A percentile compares a stretch with the other conserved stretches of the same genome.
phyloP scores from a whole-genome alignment of 2,888 invertebrate genomes.

The Drosophila percnosoma region DNA sequence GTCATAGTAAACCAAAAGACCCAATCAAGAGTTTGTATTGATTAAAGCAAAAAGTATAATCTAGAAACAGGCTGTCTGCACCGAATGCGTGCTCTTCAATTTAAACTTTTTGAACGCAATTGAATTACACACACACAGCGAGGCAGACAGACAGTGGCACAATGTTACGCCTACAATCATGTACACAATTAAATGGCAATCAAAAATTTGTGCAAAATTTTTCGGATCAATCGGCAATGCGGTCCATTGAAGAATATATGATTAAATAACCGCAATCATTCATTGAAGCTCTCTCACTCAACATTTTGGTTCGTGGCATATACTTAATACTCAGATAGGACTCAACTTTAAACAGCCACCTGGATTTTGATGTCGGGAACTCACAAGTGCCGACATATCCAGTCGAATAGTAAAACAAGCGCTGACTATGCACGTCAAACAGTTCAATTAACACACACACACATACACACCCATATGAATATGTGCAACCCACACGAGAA shows the following conservation, averaged over 20 bases:
- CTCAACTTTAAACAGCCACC: conserved; percentile 12
- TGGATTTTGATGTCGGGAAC: conserved; percentile 30
- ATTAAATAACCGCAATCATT: conserved; percentile 40
- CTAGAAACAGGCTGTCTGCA: not conserved
- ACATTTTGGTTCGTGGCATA: not conserved
- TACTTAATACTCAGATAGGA: conserved; percentile 20
- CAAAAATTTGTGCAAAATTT: conserved; percentile 35
- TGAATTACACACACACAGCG: conserved; percentile 22
- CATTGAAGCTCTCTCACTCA: conserved; percentile 12
- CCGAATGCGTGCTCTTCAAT: conserved; percentile 12
- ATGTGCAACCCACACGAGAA: conserved; percentile 5
- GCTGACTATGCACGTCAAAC: conserved; percentile 64
- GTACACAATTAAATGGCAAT: conserved; percentile 56
- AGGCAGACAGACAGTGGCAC: conserved; percentile 6
- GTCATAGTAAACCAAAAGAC: not conserved
- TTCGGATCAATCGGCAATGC: conserved; percentile 37
- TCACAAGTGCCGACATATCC: conserved; percentile 27
- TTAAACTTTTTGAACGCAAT: conserved; percentile 24
- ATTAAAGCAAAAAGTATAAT: not conserved
- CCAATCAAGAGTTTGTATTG: conserved; percentile 2
- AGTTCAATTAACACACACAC: conserved; percentile 42
- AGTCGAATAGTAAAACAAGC: conserved; percentile 59
- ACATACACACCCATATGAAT: not conserved
- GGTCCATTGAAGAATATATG: conserved; percentile 34
- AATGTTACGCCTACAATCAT: conserved; percentile 23